Base-by-base conservation (phyloP, 2,888 invertebrate species). In the Tenthredo mesomela region DNA sequence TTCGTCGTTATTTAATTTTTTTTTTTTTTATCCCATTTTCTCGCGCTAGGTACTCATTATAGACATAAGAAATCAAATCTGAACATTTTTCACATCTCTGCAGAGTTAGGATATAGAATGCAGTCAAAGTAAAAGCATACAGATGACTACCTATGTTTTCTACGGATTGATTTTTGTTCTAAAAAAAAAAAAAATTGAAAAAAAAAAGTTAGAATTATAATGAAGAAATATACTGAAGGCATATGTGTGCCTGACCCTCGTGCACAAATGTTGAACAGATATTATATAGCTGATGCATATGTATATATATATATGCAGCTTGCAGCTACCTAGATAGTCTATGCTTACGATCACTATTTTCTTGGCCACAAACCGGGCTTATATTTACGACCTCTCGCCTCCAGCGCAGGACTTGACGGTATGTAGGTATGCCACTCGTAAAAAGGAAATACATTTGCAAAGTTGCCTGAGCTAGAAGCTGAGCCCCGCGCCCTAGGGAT, bases 311-410 rank as follows among this genome's bases (percentile, higher is more conserved):
- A n/a, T n/a, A 61, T 4, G 25, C 61, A 25, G 61, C 61, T 25
- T 25, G 21, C 25, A 61, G 61, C 61, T n/a, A 54, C 61, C 61
- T 25, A 25, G 61, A n/a, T 61, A 54, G 50, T 50, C 77, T 77
- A 50, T 15, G 77, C 54, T 77, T 50, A 54, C 33, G 47, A 77
- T 77, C 77, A 54, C n/a, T 77, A 77, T 77, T 54, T 77, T 77
- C 77, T 54, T 33, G 29, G 50, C 77, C 33, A 50, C 77, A 77
- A 77, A 77, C 77, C 47, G 50, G 18, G 33, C 54, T 77, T 77
- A 77, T 77, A 77, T 77, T 77, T 54, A 77, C 54, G 50, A 77
- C 54, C 77, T 77, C 50, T 77, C 77, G 50, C 33, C 77, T 77
- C 2, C 47, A 29, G 77, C 77, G 77, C 77, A 21, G 40, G 21